phyloP scores from a whole-genome alignment of 2,113 vertebrate species.

The Thermophis baileyi region DNA sequence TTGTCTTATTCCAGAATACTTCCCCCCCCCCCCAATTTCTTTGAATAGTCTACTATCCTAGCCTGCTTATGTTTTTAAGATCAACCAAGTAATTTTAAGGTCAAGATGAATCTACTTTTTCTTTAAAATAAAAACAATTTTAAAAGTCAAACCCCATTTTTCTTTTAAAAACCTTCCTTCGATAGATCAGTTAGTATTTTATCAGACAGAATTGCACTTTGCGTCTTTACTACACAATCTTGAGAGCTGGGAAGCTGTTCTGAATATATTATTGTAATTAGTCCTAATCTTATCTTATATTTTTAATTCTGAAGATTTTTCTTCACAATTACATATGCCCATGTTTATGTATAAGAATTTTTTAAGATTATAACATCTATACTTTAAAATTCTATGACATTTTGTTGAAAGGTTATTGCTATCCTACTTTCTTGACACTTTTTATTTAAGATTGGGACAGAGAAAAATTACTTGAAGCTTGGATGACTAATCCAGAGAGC shows the following conservation, averaged over 20 bases:
- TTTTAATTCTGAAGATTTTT: background rate
- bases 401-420: background rate
- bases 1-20: background rate
- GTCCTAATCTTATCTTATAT: background rate
- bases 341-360: background rate
- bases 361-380: background rate
- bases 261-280: background rate
- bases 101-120: background rate
- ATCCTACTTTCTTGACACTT: slow-evolving; percentile 9
- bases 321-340: background rate
- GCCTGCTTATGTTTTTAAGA: background rate
- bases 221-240: background rate
- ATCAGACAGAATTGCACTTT: background rate
- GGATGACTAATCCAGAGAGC: slow-evolving; percentile 93
- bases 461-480: slow-evolving; percentile 96
- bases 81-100: background rate
- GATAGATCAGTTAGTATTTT: background rate
- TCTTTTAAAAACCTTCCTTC: background rate
- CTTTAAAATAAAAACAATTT: background rate
- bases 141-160: background rate
- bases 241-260: background rate
- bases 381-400: background rate
- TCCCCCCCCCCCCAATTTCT: background rate
- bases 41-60: background rate
- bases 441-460: slow-evolving; percentile 90